Conservation (phyloP, 2,113 vertebrate species). For the Poeciliopsis prolifica region DNA sequence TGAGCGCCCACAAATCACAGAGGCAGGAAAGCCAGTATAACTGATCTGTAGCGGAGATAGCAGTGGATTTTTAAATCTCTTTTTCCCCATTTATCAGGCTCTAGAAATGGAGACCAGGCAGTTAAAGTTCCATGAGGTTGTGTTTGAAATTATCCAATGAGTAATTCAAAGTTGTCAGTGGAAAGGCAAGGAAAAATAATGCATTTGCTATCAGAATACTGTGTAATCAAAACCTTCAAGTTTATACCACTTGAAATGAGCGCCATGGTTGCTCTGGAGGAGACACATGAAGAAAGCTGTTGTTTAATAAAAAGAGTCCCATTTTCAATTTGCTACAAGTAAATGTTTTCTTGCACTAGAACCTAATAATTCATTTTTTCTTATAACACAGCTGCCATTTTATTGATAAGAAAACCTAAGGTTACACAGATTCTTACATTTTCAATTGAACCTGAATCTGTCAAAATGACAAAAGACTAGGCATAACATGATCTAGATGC, state of each 20-base stretch:
- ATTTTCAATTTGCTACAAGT: too few relatives aligned
- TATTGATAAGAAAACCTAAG: background rate
- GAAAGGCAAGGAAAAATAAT: too few relatives aligned
- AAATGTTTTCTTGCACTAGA: background rate
- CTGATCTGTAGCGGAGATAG: background rate
- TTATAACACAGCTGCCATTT: too few relatives aligned
- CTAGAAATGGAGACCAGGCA: background rate
- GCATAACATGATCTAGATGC: constrained; percentile 11
- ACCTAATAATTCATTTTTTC: too few relatives aligned
- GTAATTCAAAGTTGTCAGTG: too few relatives aligned
- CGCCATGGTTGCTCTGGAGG: too few relatives aligned
- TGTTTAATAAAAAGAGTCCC: too few relatives aligned
- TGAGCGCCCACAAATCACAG: constrained; percentile 12
- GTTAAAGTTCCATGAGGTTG: background rate
- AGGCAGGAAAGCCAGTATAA: constrained; percentile 7
- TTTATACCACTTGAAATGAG: too few relatives aligned
- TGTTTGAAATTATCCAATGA: too few relatives aligned
- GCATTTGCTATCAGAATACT: background rate
- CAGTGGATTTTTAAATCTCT: constrained; percentile 2
- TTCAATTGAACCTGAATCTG: background rate
- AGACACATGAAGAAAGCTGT: too few relatives aligned
- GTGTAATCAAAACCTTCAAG: too few relatives aligned
- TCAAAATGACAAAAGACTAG: background rate
- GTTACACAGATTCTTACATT: background rate
- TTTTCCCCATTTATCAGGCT: background rate